Percentiles rank a stretch among this genome's conserved stretches.
Evolutionary conservation across 1,140 invertebrate genomes (phyloP).

Genomic region (Drosophila kurseongensis): DNA sequence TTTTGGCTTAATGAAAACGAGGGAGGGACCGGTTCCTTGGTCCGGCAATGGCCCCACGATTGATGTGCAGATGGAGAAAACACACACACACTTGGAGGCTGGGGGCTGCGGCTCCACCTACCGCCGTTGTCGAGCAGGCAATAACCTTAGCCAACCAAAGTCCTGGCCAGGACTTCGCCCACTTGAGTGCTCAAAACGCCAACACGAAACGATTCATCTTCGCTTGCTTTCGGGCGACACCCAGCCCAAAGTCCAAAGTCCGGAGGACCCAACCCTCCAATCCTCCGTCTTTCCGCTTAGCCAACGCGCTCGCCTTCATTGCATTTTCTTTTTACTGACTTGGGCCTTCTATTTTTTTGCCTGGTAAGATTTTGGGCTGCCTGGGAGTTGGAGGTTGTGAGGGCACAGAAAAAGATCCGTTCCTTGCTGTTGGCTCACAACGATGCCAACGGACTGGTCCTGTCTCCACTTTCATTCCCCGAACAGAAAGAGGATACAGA

Average conservation of each 20-base stretch:
- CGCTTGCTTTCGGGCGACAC: slow-evolving; percentile 62
- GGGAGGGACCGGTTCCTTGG: slow-evolving; percentile 37
- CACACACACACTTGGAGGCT: slow-evolving; percentile 14
- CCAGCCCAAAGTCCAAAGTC: slow-evolving; percentile 24
- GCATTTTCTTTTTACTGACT: slow-evolving; percentile 48
- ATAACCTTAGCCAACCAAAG: slow-evolving; percentile 49
- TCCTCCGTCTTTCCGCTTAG: slow-evolving; percentile 64
- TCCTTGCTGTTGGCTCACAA: slow-evolving; percentile 42
- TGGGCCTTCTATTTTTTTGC: slow-evolving; percentile 40
- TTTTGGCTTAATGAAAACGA: slow-evolving; percentile 72
- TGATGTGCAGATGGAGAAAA: slow-evolving; percentile 67
- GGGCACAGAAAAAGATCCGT: slow-evolving; percentile 27
- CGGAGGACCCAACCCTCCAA: neutral
- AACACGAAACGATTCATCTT: slow-evolving; percentile 82
- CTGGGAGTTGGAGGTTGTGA: slow-evolving; percentile 31
- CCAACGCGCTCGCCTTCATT: slow-evolving; percentile 68
- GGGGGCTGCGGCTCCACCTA: neutral
- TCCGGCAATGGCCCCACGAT: slow-evolving; percentile 63
- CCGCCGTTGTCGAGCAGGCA: slow-evolving; percentile 20
- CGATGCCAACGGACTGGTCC: slow-evolving; percentile 27
- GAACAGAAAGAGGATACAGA: slow-evolving; percentile 29
- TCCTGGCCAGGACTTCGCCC: slow-evolving; percentile 54
- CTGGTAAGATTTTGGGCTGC: slow-evolving; percentile 56
- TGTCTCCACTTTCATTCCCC: slow-evolving; percentile 59
- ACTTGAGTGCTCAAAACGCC: slow-evolving; percentile 77